Conservation (phyloP, 2,797 vertebrate species). For the Manis crassicaudata region DNA sequence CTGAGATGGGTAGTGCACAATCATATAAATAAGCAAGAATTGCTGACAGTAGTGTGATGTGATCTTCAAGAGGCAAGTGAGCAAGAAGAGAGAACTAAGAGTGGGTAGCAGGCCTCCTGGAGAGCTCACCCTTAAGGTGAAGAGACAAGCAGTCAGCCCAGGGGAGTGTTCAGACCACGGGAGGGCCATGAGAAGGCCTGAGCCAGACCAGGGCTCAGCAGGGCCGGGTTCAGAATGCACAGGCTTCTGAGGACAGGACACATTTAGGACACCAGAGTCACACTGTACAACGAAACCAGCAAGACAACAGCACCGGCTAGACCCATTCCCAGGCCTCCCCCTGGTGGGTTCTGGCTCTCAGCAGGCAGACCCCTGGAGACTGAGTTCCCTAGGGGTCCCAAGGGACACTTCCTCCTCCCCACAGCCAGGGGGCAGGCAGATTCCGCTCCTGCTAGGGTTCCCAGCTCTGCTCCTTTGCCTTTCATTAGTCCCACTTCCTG, state of each 20-base stretch:
- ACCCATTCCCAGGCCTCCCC: not conserved
- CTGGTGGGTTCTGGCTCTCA: not conserved
- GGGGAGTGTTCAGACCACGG: not conserved
- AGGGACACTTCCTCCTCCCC: not conserved
- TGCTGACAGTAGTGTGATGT: not conserved
- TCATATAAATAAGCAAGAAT: not conserved
- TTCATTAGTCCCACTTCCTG: not conserved
- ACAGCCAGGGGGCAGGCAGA: not conserved
- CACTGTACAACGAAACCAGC: not conserved
- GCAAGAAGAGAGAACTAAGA: not conserved
- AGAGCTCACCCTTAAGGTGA: not conserved
- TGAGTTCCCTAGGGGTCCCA: too few species aligned
- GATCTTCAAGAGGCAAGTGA: not conserved
- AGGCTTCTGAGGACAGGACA: not conserved
- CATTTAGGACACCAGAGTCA: not conserved
- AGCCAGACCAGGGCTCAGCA: not conserved
- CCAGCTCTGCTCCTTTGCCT: not conserved
- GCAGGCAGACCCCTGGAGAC: too few species aligned
- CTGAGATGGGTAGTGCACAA: not conserved
- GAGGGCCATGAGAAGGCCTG: too few species aligned
- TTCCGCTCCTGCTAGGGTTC: not conserved
- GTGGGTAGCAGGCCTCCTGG: not conserved
- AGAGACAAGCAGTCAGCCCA: not conserved
- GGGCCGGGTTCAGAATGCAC: rapidly evolving
- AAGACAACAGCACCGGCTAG: rapidly evolving